Percentiles rank a stretch among this genome's conserved stretches.
These are phyloP conservation scores for Amorpha juglandis DNA, from an alignment of 2,888 invertebrate genomes.

Conservation along the genomic window DNA sequence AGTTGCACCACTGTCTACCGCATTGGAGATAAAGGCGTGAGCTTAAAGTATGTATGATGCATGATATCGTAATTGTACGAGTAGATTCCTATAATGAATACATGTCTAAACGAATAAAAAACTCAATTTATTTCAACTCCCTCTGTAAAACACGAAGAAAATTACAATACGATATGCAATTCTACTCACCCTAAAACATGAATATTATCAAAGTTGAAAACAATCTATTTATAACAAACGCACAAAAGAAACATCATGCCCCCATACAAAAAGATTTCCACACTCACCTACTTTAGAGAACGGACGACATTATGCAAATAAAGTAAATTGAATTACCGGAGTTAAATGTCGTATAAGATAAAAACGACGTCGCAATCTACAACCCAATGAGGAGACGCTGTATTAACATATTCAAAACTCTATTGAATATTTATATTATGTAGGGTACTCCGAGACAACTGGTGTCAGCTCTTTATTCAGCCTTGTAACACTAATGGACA, in stretches of 20 bases:
- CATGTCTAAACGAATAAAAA: not conserved
- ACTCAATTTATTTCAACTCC: not conserved
- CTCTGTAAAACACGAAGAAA: not conserved
- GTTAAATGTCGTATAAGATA: conserved; percentile 85
- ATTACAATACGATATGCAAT: not conserved
- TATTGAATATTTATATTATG: conserved; percentile 83
- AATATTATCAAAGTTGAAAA: conserved; percentile 14
- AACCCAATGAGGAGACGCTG: conserved; percentile 80
- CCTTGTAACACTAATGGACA: conserved; percentile 76
- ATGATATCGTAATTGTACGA: not conserved
- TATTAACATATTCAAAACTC: conserved; percentile 82
- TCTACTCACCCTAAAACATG: conserved; percentile 1
- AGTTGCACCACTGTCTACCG: too few relatives aligned
- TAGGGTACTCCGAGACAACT: conserved; percentile 52
- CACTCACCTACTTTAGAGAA: conserved; percentile 80
- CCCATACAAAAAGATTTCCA: conserved; percentile 64
- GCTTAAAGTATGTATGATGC: not conserved
- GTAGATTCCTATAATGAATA: not conserved
- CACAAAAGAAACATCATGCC: conserved; percentile 45
- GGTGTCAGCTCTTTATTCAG: conserved; percentile 66
- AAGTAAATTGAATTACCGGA: conserved; percentile 84
- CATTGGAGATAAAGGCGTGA: too few relatives aligned
- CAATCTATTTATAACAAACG: conserved; percentile 33
- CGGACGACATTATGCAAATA: conserved; percentile 81
- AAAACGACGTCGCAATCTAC: conserved; percentile 83